Percentiles rank a stretch among this genome's conserved stretches.
Evolutionary conservation across 2,888 invertebrate species (phyloP).

Genomic region (Phanerotoma sp.): DNA sequence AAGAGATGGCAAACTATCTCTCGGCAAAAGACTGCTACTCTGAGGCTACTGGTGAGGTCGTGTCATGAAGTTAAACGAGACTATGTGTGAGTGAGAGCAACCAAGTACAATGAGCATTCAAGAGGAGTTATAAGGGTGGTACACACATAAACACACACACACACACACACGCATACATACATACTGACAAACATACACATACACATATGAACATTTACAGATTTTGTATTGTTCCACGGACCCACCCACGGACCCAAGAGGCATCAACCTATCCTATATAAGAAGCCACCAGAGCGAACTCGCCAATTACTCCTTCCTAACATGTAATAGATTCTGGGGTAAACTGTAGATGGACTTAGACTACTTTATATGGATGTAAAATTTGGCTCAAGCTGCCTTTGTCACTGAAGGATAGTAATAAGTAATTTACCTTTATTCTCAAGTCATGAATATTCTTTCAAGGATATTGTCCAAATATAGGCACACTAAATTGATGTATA

Average conservation of each 20-base stretch:
- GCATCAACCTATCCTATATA: constrained; percentile 7
- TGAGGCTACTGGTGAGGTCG: constrained; percentile 20
- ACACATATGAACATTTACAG: neutral
- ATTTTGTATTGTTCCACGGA: constrained; percentile 5
- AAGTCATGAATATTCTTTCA: too few species aligned
- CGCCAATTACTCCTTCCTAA: neutral
- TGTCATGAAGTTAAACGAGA: constrained; percentile 10
- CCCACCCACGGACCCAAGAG: constrained; percentile 8
- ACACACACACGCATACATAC: neutral
- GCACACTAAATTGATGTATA: too few species aligned
- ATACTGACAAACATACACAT: neutral
- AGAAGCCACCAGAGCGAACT: neutral
- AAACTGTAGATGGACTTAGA: neutral
- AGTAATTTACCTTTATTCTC: too few species aligned
- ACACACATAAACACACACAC: too few species aligned
- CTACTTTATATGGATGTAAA: too few species aligned
- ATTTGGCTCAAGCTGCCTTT: too few species aligned
- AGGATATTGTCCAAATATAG: too few species aligned
- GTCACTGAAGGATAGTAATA: too few species aligned
- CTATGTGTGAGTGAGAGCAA: too few species aligned
- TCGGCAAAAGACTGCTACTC: constrained; percentile 2
- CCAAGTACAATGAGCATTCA: too few species aligned
- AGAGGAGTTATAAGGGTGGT: too few species aligned
- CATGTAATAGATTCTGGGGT: neutral
- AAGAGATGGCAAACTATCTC: constrained; percentile 11